Evolutionary conservation across 2,888 invertebrate genomes (phyloP), one percentile per base, ranked within the genome.

Genomic region (Brachylomia viminalis): DNA sequence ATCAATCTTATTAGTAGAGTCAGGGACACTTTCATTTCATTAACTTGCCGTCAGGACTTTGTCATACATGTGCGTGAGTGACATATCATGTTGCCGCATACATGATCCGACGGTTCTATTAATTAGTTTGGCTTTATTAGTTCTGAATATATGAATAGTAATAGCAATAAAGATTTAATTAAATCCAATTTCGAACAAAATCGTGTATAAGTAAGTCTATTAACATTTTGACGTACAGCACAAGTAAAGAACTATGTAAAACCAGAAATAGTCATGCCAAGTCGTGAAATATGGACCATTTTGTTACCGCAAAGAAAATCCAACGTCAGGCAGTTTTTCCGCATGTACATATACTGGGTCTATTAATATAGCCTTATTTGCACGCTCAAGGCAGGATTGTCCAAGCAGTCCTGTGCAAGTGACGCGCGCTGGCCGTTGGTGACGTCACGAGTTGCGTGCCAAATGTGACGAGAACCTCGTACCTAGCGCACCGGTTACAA

Each of bases 371-470:
- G 71, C 77, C 80, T 70, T 80, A 78, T 78, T 79, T 70, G 78
- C 79, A 67, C 75, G 58, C 77, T 75, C 77, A 79, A 76, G 86
- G 80, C 74, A 80, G 79, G 75, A 78, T 79, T 81, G 77, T 68
- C 84, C 85, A 76, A 75, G 80, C 67, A 75, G 77, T 79, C 76
- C 83, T 79, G 81, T 71, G 79, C 72, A 75, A 77, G 74, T 85
- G 85, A 85, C 85, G 85, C 89, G 87, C 72, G 77, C 58, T 69
- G 75, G 66, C 49, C 74, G 75, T 45, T 7, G 11, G 70, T 87
- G 88, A 87, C 88, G 89, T 88, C 88, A 86, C 73, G 23, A 66
- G 65, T 87, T 74, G 88, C 85, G 85, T 89, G 88, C 87, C 81
- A 83, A 86, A 81, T 76, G 86, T 86, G 86, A 82, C 78, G 80